These are phyloP conservation scores for Plecotus auritus DNA, from an alignment of 2,113 vertebrate species.

Conservation along the genomic window DNA sequence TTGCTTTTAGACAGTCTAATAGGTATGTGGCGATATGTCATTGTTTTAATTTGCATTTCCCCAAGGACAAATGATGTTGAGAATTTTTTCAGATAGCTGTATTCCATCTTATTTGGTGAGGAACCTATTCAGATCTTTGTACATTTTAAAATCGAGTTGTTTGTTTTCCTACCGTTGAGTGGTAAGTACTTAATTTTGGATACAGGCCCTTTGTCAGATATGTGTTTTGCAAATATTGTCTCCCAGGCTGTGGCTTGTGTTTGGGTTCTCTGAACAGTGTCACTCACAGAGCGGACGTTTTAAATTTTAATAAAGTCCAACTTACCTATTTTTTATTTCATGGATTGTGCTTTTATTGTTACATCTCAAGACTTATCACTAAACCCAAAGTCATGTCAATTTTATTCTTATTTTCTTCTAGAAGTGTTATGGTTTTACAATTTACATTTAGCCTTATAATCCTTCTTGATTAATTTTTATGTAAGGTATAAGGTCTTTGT, in stretches of 20 bases:
- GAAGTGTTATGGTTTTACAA: neutral
- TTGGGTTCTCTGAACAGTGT: neutral
- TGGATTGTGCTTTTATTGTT: neutral
- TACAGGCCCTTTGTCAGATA: neutral
- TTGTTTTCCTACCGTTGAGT: neutral
- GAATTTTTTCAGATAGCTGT: neutral
- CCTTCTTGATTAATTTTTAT: neutral
- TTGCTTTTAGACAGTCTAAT: neutral
- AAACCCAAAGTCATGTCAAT: neutral
- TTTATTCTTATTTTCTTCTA: conserved; percentile 1
- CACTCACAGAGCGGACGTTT: neutral
- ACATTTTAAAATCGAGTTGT: neutral
- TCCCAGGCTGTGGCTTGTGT: neutral
- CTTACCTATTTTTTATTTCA: neutral
- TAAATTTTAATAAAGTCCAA: neutral
- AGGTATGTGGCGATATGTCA: neutral
- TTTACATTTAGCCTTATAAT: neutral
- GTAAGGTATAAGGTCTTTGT: neutral
- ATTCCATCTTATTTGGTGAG: neutral
- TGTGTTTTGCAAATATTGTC: neutral
- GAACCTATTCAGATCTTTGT: neutral
- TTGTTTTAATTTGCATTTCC: conserved; percentile 1
- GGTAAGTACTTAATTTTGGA: neutral
- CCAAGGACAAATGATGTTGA: neutral
- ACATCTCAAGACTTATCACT: neutral